phyloP scores from a whole-genome alignment of 2,113 vertebrate species.

The Semnornis frantzii region DNA sequence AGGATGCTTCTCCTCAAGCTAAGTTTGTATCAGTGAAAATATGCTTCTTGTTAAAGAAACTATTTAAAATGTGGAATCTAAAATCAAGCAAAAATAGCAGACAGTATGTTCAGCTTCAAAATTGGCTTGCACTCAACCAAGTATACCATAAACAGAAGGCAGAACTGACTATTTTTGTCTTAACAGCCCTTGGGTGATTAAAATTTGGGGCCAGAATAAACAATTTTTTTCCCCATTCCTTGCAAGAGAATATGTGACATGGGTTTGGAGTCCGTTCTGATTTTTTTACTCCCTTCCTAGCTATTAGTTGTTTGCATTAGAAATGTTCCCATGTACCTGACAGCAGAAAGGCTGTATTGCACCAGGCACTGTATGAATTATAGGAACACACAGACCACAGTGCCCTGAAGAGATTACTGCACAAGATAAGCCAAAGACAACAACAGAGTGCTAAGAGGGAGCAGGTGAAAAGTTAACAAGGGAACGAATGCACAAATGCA shows the following conservation, averaged over 20 bases:
- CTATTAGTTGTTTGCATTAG: conserved; percentile 65
- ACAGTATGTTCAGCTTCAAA: conserved; percentile 82
- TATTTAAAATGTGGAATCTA: conserved; percentile 83
- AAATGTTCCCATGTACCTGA: conserved; percentile 37
- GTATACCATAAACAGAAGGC: conserved; percentile 82
- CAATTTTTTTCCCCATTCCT: conserved; percentile 77
- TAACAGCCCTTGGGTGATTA: conserved; percentile 80
- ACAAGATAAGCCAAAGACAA: conserved; percentile 56
- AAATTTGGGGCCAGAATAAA: conserved; percentile 82
- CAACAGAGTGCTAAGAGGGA: conserved; percentile 54
- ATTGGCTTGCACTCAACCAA: conserved; percentile 79
- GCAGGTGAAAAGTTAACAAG: conserved; percentile 34
- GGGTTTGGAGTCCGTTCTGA: conserved; percentile 73
- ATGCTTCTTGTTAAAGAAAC: conserved; percentile 82
- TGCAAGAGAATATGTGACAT: conserved; percentile 77
- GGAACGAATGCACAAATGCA: not conserved
- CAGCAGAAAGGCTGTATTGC: conserved; percentile 20
- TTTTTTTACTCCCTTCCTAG: conserved; percentile 67
- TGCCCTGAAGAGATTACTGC: conserved; percentile 3
- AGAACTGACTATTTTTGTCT: conserved; percentile 82
- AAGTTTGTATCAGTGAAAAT: conserved; percentile 82
- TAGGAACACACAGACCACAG: conserved; percentile 28
- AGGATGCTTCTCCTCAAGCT: conserved; percentile 80
- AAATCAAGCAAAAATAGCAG: conserved; percentile 84
- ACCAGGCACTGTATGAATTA: conserved; percentile 25